Evolutionary conservation across 2,888 invertebrate species (phyloP), one percentile per base, ranked within the genome.

Genomic region (Limnephilus auricula): DNA sequence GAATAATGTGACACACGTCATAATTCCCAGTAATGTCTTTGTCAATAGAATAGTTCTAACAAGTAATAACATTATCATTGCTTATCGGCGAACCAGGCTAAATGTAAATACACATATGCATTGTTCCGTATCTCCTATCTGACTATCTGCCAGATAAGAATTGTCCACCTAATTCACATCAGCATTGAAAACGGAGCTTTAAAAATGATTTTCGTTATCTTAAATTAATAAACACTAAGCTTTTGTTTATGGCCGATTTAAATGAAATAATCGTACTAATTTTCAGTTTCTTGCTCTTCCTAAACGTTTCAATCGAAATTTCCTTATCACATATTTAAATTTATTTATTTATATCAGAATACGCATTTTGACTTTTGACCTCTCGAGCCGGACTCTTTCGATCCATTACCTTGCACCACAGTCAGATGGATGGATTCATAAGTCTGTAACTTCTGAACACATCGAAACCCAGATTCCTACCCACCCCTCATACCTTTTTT

Each of bases 31-130:
- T 82, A 82, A 82, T 82, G 25, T 34, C 82, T 34, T 82, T 82
- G 82, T 82, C 82, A 82, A 82, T 82, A 34, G 82, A 34, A 50
- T 50, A 65, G 65, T 65, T 65, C 25, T 65, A n/a, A 65, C 65
- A 65, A 65, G 65, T 65, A 65, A 65, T 65, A 65, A 65, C 65
- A 65, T 65, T 65, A 65, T 65, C 65, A 9, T 2, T 1, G 65
- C 65, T 65, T 65, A 25, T 65, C 65, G 65, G 65, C 9, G 25
- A 65, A n/a, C 65, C 6, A 25, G 65, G 65, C n/a, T 25, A 65
- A 65, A 65, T 65, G 65, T 65, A 65, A 65, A 65, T 65, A 65
- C 65, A 25, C n/a, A n/a, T n/a, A n/a, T 65, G 25, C 65, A 65
- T 65, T 65, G 65, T 65, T 65, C 65, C 65, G 25, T 65, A 65